Percentiles rank a stretch among this genome's conserved stretches.
Conservation (phyloP, 2,113 vertebrate genomes). For the Hippocampus mohnikei region DNA sequence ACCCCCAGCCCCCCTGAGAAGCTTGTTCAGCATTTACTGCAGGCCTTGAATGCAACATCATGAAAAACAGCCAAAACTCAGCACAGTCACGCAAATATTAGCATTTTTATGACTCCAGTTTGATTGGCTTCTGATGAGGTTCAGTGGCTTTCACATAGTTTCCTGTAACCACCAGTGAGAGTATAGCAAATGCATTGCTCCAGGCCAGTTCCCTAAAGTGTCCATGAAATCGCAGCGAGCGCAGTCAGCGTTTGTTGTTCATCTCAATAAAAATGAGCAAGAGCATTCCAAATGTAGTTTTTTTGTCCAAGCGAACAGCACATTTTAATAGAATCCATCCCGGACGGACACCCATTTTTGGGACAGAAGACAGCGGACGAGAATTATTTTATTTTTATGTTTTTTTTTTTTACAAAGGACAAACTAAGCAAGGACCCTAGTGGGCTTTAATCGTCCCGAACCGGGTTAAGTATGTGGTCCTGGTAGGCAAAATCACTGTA, state of each 20-base stretch:
- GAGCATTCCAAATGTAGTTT: background rate
- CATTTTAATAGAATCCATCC: background rate
- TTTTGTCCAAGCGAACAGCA: background rate
- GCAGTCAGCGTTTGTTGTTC: conserved; percentile 1
- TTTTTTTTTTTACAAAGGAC: too few species aligned
- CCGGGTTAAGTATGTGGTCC: too few species aligned
- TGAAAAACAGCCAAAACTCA: conserved; percentile 15
- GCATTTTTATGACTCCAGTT: conserved; percentile 51
- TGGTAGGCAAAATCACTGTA: too few species aligned
- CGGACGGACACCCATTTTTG: too few species aligned
- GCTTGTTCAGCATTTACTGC: conserved; percentile 29
- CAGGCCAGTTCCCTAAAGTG: conserved; percentile 34
- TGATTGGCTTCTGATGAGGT: conserved; percentile 45
- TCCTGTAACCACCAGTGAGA: conserved; percentile 25
- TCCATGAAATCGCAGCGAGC: conserved; percentile 27
- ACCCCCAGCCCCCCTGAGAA: background rate
- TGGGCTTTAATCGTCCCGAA: too few species aligned
- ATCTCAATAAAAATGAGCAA: background rate
- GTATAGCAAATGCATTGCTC: conserved; percentile 37
- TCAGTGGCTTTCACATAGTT: conserved; percentile 51
- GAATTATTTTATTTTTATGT: too few species aligned
- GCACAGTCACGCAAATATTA: conserved; percentile 40
- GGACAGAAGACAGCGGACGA: too few species aligned
- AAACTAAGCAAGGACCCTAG: too few species aligned
- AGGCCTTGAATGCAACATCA: background rate